A percentile compares a stretch with the other conserved stretches of the same genome.
Evolutionary conservation across 1,140 invertebrate species (phyloP).

Genomic region (Batillaria attramentaria): DNA sequence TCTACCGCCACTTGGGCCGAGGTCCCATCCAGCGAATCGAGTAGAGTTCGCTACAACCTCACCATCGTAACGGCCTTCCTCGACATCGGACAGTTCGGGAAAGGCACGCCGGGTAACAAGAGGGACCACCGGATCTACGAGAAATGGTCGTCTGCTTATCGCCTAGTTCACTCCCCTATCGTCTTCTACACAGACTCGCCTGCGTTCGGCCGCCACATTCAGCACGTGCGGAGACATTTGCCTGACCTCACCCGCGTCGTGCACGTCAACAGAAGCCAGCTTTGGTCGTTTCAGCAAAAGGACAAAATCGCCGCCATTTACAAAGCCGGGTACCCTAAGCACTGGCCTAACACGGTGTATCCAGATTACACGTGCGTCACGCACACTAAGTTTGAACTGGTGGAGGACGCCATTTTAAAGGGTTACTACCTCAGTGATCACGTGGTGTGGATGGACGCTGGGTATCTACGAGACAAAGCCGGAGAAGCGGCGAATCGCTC

Average conservation of each 20-base stretch:
- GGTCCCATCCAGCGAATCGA: too few species aligned
- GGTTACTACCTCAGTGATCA: conserved; percentile 42
- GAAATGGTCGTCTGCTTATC: conserved; percentile 37
- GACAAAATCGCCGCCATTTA: conserved; percentile 46
- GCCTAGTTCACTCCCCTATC: conserved; percentile 40
- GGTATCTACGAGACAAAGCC: conserved; percentile 36
- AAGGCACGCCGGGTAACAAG: conserved; percentile 33
- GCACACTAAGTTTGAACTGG: conserved; percentile 47
- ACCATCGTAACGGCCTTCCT: conserved; percentile 52
- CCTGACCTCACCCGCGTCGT: conserved; percentile 36
- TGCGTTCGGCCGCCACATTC: conserved; percentile 32
- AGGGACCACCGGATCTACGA: conserved; percentile 34
- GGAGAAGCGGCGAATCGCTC: background rate
- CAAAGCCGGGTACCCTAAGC: conserved; percentile 38
- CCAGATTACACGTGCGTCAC: conserved; percentile 48
- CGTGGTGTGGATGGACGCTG: conserved; percentile 49
- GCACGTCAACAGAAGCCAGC: conserved; percentile 20
- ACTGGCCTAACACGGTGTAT: conserved; percentile 45
- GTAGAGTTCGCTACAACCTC: too few species aligned
- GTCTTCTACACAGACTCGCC: conserved; percentile 52
- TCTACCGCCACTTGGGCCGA: too few species aligned
- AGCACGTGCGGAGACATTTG: conserved; percentile 25
- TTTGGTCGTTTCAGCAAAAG: conserved; percentile 45
- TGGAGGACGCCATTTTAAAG: conserved; percentile 22
- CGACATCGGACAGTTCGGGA: conserved; percentile 55